Base-by-base conservation (phyloP, 2,797 vertebrate species). In the Orestias chungarensis region DNA sequence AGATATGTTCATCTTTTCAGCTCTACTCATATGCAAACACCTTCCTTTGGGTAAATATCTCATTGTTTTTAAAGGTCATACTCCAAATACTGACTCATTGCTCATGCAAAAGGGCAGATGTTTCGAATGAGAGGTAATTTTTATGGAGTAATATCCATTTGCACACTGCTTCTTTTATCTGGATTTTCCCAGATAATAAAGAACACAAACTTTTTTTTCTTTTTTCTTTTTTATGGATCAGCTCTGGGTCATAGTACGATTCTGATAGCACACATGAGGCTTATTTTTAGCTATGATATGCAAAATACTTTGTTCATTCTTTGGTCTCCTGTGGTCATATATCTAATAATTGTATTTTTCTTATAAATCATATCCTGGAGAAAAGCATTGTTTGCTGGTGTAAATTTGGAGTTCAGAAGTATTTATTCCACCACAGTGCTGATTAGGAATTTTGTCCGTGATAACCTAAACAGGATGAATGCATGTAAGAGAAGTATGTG, bases 51-150 rank as follows among this genome's bases (percentile, higher is more conserved):
- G 87, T 87, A 88, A 88, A 90, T 85, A 86, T 76, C 80, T 85
- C 88, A 87, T 89, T 93, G 77, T 90, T 90, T 87, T 87, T 81
- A 90, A 90, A 89, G 89, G 91, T 91, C 90, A 89, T 68, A 80
- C 85, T 76, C 82, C 78, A 83, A 83, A 90, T 81, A 81, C 70
- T 52, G 74, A 86, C 78, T 85, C 84, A 82, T 83, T 74, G 84
- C 85, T 85, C 70, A 79, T 75, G 70, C 79, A 57, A 89, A 88
- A 89, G 85, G 81, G 72, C 91, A 91, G 77, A 83, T 82, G 82
- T 86, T 83, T 72, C 76, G 78, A 87, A 80, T 78, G 54, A 86
- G 88, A 78, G 85, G 84, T 90, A 73, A 83, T 90, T 87, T 85
- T 61, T 77, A 84, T 65, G 68, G 42, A 86, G 68, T 75, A 81